Evolutionary conservation across 2,797 vertebrate genomes (phyloP).

Genomic region (Melanotaenia trifasciata): DNA sequence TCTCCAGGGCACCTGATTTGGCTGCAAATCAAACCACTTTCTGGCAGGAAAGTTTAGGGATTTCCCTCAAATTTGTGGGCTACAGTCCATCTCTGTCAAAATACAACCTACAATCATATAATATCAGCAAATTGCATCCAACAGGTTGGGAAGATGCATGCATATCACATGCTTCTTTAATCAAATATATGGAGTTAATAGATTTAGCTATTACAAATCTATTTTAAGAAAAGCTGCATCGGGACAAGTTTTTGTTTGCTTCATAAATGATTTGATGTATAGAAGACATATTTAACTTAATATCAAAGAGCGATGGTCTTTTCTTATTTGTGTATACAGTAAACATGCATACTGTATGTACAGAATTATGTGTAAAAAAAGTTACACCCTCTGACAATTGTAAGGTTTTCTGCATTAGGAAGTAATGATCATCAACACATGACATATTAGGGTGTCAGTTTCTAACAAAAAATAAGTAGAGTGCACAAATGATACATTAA

Average conservation of each 20-base stretch:
- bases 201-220: slow-evolving; percentile 33
- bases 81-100: slow-evolving; percentile 39
- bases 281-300: neutral
- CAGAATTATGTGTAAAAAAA: neutral
- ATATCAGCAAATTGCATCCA: slow-evolving; percentile 40
- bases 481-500: neutral
- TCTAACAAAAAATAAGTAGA: neutral
- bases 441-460: neutral
- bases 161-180: slow-evolving; percentile 46
- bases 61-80: slow-evolving; percentile 44
- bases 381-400: neutral
- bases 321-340: neutral
- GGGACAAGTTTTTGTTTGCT: neutral
- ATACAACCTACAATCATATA: slow-evolving; percentile 32
- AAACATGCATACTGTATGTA: neutral
- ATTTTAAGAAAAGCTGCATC: slow-evolving; percentile 19
- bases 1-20: slow-evolving; percentile 55
- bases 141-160: slow-evolving; percentile 32
- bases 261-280: neutral
- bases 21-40: slow-evolving; percentile 56
- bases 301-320: neutral
- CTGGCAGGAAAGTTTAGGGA: slow-evolving; percentile 47
- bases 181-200: slow-evolving; percentile 33
- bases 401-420: neutral
- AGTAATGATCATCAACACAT: neutral